Evolutionary conservation across 1,140 invertebrate species (phyloP).

Genomic region (Elysia chlorotica): DNA sequence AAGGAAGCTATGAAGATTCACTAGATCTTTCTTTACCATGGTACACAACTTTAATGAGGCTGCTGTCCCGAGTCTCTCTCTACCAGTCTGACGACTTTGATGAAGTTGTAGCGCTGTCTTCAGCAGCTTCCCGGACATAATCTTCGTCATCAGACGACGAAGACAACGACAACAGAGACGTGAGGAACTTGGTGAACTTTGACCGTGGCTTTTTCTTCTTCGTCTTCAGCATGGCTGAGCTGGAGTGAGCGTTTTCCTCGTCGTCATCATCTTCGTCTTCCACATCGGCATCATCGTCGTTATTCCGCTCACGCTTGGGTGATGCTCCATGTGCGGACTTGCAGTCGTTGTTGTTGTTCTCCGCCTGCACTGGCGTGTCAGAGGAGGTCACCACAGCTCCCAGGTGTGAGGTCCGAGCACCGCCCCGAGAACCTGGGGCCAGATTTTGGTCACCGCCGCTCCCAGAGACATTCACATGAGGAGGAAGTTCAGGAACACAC

Average conservation of each 20-base stretch:
- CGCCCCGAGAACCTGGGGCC: too few relatives aligned
- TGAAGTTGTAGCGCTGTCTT: background rate
- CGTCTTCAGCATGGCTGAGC: constrained; percentile 16
- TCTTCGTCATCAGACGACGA: constrained; percentile 23
- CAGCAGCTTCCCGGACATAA: too few relatives aligned
- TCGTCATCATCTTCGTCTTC: background rate
- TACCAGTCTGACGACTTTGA: constrained; percentile 8
- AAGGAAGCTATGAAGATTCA: too few relatives aligned
- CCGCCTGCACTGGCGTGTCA: background rate
- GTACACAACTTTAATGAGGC: too few relatives aligned
- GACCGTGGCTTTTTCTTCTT: constrained; percentile 23
- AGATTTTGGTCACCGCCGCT: too few relatives aligned
- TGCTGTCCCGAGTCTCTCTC: too few relatives aligned
- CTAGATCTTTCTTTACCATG: too few relatives aligned
- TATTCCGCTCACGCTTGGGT: background rate
- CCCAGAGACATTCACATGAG: too few relatives aligned
- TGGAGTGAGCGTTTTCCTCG: constrained; percentile 12
- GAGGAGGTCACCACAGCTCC: too few relatives aligned
- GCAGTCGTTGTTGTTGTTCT: background rate
- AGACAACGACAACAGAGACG: constrained; percentile 30
- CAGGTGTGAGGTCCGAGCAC: too few relatives aligned
- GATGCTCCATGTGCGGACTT: background rate
- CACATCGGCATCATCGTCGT: background rate
- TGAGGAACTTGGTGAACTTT: constrained; percentile 27
- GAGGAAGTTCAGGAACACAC: too few relatives aligned